Percentiles rank a stretch among this genome's conserved stretches.
Evolutionary conservation across 2,113 vertebrate species (phyloP).

Genomic region (Gymnobelideus leadbeateri): DNA sequence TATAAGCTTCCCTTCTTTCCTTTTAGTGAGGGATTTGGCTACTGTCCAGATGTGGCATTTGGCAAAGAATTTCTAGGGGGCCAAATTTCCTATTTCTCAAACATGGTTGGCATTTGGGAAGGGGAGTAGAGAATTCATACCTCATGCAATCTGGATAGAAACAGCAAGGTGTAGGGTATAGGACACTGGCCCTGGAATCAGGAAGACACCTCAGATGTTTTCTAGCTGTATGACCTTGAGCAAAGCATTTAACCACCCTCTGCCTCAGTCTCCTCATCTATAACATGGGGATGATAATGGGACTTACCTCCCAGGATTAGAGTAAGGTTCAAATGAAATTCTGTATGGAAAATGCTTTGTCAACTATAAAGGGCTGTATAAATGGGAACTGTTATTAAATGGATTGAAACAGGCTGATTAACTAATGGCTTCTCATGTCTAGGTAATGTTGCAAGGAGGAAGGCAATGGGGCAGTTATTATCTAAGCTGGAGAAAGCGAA

Average conservation of each 20-base stretch:
- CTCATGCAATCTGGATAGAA: background rate
- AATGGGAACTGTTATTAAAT: conserved; percentile 3
- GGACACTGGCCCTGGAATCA: background rate
- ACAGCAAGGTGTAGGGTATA: background rate
- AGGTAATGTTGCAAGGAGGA: conserved; percentile 9
- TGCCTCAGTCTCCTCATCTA: background rate
- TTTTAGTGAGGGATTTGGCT: background rate
- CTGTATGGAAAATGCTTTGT: background rate
- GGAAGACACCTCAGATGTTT: background rate
- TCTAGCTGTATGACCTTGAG: background rate
- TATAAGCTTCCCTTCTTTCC: background rate
- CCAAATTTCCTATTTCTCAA: background rate
- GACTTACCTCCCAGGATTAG: background rate
- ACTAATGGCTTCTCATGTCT: conserved; percentile 5
- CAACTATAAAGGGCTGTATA: background rate
- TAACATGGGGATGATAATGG: background rate
- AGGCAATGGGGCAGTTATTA: conserved; percentile 8
- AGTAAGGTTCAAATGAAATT: background rate
- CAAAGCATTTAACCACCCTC: background rate
- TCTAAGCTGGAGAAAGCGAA: background rate
- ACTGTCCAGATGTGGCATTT: background rate
- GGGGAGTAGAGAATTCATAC: background rate
- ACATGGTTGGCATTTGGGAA: background rate
- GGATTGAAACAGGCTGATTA: background rate
- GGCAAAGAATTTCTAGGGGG: background rate